These are phyloP conservation scores for Dendrolimus kikuchii DNA, from an alignment of 1,140 invertebrate genomes.

Conservation along the genomic window DNA sequence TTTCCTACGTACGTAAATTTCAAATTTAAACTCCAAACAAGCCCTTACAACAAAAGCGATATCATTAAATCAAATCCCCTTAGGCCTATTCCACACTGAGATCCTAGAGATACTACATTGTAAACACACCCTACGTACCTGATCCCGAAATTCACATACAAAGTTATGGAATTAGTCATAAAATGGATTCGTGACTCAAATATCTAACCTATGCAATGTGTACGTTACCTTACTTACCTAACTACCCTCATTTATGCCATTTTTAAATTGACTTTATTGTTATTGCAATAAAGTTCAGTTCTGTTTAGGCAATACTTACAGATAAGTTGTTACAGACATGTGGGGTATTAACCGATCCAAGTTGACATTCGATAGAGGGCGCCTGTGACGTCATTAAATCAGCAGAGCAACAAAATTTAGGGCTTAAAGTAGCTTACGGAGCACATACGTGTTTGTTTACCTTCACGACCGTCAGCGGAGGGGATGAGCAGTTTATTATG, in stretches of 20 bases:
- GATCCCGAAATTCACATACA: slow-evolving; percentile 66
- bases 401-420: slow-evolving; percentile 62
- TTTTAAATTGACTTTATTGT: slow-evolving; percentile 10
- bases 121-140: slow-evolving; percentile 56
- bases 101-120: slow-evolving; percentile 46
- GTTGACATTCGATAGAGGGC: slow-evolving; percentile 69
- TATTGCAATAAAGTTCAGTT: slow-evolving; percentile 7
- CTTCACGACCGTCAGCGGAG: too few relatives aligned
- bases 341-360: slow-evolving; percentile 28
- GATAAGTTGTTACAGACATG: slow-evolving; percentile 14
- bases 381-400: slow-evolving; percentile 68
- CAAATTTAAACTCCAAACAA: too few relatives aligned
- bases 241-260: not conserved
- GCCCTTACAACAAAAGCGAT: not conserved
- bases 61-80: slow-evolving; percentile 50
- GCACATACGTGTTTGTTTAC: too few relatives aligned
- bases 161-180: slow-evolving; percentile 72
- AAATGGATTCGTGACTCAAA: slow-evolving; percentile 70
- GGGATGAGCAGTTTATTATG: too few relatives aligned
- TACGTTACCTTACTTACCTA: not conserved
- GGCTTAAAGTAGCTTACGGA: slow-evolving; percentile 39
- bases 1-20: too few relatives aligned
- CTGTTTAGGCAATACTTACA: not conserved
- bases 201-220: slow-evolving; percentile 57
- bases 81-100: slow-evolving; percentile 28